Conservation (phyloP, 2,888 invertebrate genomes). For the Melanostoma mellinum region DNA sequence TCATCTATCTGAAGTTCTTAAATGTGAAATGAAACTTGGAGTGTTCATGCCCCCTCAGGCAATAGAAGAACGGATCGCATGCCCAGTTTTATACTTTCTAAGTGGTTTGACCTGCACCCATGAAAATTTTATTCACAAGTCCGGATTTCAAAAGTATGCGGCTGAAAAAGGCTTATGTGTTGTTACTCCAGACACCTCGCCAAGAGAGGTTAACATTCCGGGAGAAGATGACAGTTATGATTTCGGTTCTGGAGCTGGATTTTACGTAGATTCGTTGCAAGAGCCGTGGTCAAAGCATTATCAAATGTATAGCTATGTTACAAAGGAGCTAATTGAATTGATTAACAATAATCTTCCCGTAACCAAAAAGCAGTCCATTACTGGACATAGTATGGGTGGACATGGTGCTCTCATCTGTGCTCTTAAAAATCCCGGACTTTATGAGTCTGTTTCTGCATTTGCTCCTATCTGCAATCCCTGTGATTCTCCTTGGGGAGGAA, state of each 20-base stretch:
- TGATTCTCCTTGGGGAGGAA: conserved; percentile 93
- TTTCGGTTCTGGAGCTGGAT: conserved; percentile 97
- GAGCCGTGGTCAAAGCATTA: conserved; percentile 97
- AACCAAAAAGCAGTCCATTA: conserved; percentile 86
- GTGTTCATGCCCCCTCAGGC: conserved; percentile 92
- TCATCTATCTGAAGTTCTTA: conserved; percentile 84
- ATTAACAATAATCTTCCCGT: conserved; percentile 89
- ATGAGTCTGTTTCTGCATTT: conserved; percentile 95
- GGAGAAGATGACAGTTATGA: conserved; percentile 97
- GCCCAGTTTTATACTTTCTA: conserved; percentile 93
- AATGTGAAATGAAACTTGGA: conserved; percentile 96
- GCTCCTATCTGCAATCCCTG: conserved; percentile 96
- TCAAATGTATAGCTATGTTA: conserved; percentile 97
- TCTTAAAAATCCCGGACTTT: conserved; percentile 94
- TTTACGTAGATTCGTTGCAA: conserved; percentile 95
- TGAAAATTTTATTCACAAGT: conserved; percentile 96
- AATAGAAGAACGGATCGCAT: conserved; percentile 82
- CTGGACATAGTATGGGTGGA: conserved; percentile 98
- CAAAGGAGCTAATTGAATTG: conserved; percentile 90
- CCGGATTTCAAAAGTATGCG: conserved; percentile 96
- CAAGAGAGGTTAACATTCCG: conserved; percentile 92
- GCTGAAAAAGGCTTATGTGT: conserved; percentile 92
- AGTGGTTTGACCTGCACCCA: conserved; percentile 97
- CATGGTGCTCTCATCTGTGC: conserved; percentile 97
- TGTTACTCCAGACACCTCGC: conserved; percentile 98